Base-by-base conservation (phyloP, 2,797 vertebrate species). In the Neopelma chrysocephalum region DNA sequence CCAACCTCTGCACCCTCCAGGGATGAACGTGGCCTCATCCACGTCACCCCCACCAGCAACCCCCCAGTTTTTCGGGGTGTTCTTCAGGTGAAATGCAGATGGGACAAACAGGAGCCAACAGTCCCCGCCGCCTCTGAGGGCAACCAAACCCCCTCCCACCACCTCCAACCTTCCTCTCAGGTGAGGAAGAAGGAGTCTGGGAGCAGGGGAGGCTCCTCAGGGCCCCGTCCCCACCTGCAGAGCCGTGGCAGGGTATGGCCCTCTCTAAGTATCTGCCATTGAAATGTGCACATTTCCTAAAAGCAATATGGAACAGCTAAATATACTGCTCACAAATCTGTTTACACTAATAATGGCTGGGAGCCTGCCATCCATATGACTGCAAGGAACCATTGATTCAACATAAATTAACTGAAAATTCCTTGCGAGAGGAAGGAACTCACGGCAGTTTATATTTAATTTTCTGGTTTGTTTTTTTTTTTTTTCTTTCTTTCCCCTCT, bases 291-390 rank as follows among this genome's bases (percentile, higher is more conserved):
- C 96, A 94, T 95, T 97, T 96, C 97, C 97, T 92, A 95, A 85
- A 95, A 95, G 97, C 97, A 97, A 97, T 97, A 97, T 97, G 97
- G 97, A 96, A 29, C 87, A 87, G 96, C 96, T 97, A 96, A 97
- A 97, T 97, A 96, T 97, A 97, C 91, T 89, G 96, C 96, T 95
- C 95, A 96, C 94, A 97, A 97, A 97, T 97, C 97, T 97, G 97
- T 97, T 97, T 96, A 95, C 94, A 96, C 96, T 96, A 94, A 96
- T 96, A 97, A 95, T 89, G 97, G 92, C 97, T 97, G 97, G 97
- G 97, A 95, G 92, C 65, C 94, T 97, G 97, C 97, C 97, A 97
- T 97, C 95, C 97, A 97, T 96, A 96, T 97, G 96, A 96, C 96
- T 95, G 96, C 92, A 13, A 81, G 50, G 79, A 95, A 48, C 93